Base-by-base conservation (phyloP, 2,797 vertebrate genomes). In the Hoplostethus mediterraneus region DNA sequence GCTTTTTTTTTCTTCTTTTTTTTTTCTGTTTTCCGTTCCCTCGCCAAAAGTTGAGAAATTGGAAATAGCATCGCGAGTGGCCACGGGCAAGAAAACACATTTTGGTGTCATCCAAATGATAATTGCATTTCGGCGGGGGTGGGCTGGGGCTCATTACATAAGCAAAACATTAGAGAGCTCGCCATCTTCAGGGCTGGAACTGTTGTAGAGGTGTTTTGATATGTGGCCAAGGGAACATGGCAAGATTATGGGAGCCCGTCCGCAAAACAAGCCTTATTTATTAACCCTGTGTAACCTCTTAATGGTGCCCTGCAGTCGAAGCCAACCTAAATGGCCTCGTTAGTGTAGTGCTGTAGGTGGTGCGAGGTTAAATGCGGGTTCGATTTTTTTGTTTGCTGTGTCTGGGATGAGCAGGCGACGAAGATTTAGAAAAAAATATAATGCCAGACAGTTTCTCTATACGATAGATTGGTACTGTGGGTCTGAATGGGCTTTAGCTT, bases 81-180 rank as follows among this genome's bases (percentile, higher is more conserved):
- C 91, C 86, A 82, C 49, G 38, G 89, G 90, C 83, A n/a, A 80
- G 77, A 90, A 83, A 87, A 86, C 30, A 33, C 74, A 86, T 89
- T 87, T 88, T 79, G 73, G 77, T 84, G 86, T 90, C 76, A 80
- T 79, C 80, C 80, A 89, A 87, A 87, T 86, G 87, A 86, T 89
- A 90, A 91, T 90, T 90, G 84, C 67, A 56, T 91, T 86, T 83
- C 68, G 61, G 75, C 66, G 59, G 77, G 52, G 60, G 73, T 30
- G 62, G 73, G 60, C 5, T 57, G 81, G 67, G 58, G 82, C 61
- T 87, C 74, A 87, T 91, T 87, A 86, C 83, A 84, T 89, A 90
- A 92, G 82, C 83, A 71, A 86, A 88, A 82, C 83, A 89, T 59
- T 8, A 38, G 67, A 81, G 82, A 61, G 69, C 71, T 63, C 47